These are phyloP conservation scores for Amphibalanus amphitrite DNA, from an alignment of 1,140 invertebrate genomes.

Conservation along the genomic window DNA sequence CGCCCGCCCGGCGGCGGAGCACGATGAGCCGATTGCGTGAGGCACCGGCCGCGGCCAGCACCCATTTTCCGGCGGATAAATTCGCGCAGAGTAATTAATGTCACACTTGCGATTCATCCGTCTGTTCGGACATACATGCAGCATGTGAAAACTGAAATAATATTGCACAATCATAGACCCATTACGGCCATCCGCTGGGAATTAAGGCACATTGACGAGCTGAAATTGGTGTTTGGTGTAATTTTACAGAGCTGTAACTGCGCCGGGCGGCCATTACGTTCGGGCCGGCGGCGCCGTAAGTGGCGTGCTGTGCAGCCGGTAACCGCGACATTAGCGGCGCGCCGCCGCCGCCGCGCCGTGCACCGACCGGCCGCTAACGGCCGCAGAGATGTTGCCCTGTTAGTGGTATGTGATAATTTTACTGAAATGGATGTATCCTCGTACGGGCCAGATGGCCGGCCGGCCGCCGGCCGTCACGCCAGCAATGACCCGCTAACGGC, in stretches of 20 bases:
- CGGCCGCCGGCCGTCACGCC: too few species aligned
- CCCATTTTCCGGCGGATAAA: neutral
- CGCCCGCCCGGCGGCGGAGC: too few species aligned
- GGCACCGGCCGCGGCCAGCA: neutral
- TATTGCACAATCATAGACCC: neutral
- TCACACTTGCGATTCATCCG: neutral
- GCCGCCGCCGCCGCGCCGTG: too few species aligned
- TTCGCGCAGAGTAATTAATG: neutral
- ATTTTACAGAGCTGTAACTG: neutral
- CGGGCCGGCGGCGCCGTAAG: neutral
- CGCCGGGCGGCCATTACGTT: neutral
- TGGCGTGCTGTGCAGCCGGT: neutral
- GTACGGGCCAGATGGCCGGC: too few species aligned
- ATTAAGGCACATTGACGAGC: neutral
- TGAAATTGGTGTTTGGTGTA: neutral
- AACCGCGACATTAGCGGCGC: neutral
- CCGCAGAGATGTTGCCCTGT: neutral
- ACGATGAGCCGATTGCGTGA: neutral
- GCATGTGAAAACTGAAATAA: conserved; percentile 2
- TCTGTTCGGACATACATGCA: neutral
- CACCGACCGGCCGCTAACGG: neutral
- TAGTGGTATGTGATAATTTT: neutral
- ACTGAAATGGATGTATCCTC: neutral
- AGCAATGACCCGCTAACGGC: neutral
- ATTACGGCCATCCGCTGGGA: neutral